Percentiles rank a stretch among this genome's conserved stretches.
Evolutionary conservation across 2,797 vertebrate genomes (phyloP).

Genomic region (Tenualosa ilisha): DNA sequence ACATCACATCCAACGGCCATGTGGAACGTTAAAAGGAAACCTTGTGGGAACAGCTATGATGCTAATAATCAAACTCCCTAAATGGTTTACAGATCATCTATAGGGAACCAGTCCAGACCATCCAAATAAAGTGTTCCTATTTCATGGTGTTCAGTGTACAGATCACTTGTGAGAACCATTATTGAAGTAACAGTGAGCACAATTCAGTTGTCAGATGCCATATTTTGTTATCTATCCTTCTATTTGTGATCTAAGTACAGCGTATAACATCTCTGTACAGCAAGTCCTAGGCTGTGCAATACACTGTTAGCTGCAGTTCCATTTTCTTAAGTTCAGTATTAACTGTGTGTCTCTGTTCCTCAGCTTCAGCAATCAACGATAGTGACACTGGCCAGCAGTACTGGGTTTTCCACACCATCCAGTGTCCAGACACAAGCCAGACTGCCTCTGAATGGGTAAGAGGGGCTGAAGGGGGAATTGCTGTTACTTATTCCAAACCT

Average conservation of each 20-base stretch:
- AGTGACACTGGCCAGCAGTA: constrained; percentile 92
- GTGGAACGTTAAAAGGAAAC: too few relatives aligned
- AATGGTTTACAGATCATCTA: too few relatives aligned
- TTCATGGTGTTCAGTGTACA: neutral
- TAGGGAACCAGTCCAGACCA: too few relatives aligned
- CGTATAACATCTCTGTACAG: neutral
- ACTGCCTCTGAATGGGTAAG: constrained; percentile 92
- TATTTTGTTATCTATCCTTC: neutral
- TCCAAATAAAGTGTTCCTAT: too few relatives aligned
- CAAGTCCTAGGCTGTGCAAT: neutral
- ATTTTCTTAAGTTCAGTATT: neutral
- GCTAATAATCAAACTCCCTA: too few relatives aligned
- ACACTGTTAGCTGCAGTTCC: neutral
- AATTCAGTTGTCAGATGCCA: too few relatives aligned
- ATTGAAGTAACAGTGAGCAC: neutral
- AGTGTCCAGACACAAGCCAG: constrained; percentile 91
- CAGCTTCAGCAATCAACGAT: constrained; percentile 92
- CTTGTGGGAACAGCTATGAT: too few relatives aligned
- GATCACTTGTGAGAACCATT: neutral
- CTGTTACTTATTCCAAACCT: too few relatives aligned
- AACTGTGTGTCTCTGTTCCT: neutral
- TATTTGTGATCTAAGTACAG: neutral
- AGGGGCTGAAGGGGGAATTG: too few relatives aligned
- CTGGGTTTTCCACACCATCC: constrained; percentile 80
- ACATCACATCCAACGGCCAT: too few relatives aligned